These are phyloP conservation scores for Metacarcinus magister DNA, from an alignment of 2,888 invertebrate species.

Conservation along the genomic window DNA sequence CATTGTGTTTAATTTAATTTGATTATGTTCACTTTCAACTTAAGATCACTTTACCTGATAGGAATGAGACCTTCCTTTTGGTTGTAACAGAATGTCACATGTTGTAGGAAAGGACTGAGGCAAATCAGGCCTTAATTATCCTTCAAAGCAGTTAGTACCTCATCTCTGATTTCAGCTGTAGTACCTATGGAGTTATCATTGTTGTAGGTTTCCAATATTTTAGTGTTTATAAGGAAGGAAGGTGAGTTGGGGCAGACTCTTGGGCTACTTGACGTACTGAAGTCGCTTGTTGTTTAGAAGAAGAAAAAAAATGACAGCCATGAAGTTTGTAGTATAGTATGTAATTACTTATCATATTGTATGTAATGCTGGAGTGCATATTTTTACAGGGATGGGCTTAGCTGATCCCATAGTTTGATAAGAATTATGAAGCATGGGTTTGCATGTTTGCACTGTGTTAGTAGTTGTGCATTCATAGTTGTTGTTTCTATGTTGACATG, in stretches of 20 bases:
- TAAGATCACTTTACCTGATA: not conserved
- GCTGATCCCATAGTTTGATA: constrained; percentile 72
- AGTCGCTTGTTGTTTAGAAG: not conserved
- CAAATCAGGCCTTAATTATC: constrained; percentile 44
- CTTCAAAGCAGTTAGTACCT: not conserved
- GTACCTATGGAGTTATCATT: constrained; percentile 12
- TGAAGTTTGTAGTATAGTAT: constrained; percentile 65
- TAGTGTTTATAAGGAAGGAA: constrained; percentile 23
- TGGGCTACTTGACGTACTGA: constrained; percentile 40
- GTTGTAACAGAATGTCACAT: not conserved
- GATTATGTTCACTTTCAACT: not conserved
- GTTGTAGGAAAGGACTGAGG: constrained; percentile 14
- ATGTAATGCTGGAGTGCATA: constrained; percentile 70
- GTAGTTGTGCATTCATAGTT: constrained; percentile 78
- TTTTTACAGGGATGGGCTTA: constrained; percentile 71
- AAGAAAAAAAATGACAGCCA: not conserved
- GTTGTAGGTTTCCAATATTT: constrained; percentile 57
- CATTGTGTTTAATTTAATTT: not conserved
- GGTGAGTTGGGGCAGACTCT: constrained; percentile 30
- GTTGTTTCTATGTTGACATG: constrained; percentile 76
- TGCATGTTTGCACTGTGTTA: constrained; percentile 77
- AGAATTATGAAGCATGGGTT: constrained; percentile 70
- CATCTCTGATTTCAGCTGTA: constrained; percentile 28
- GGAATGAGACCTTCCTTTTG: not conserved
- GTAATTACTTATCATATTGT: constrained; percentile 57